A percentile compares a stretch with the other conserved stretches of the same genome.
These are phyloP conservation scores for Hydropsyche tenuis DNA, from an alignment of 1,140 invertebrate genomes.

Conservation along the genomic window DNA sequence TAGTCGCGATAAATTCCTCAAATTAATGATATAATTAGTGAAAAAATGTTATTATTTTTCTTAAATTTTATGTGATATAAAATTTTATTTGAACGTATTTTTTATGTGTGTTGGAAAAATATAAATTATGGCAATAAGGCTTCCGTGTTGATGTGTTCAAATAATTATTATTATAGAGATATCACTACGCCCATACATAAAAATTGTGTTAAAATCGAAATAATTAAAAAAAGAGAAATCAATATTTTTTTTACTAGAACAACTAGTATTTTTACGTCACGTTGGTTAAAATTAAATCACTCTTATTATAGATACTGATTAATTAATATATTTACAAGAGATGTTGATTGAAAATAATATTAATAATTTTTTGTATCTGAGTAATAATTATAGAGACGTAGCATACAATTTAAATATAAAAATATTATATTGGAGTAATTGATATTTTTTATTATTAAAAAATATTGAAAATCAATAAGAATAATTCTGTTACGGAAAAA, in stretches of 20 bases:
- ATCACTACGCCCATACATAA: conserved; percentile 31
- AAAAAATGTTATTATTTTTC: conserved; percentile 60
- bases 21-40: conserved; percentile 49
- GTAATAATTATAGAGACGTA: conserved; percentile 29
- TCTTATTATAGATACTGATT: conserved; percentile 60
- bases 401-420: conserved; percentile 19
- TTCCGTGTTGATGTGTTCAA: conserved; percentile 45
- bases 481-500: conserved; percentile 22
- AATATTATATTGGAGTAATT: conserved; percentile 21
- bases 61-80: conserved; percentile 34
- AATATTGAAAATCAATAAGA: conserved; percentile 18
- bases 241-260: conserved; percentile 49
- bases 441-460: conserved; percentile 27
- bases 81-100: conserved; percentile 30
- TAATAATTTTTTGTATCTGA: conserved; percentile 49
- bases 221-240: conserved; percentile 58
- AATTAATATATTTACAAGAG: conserved; percentile 63
- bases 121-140: conserved; percentile 42
- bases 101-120: conserved; percentile 29
- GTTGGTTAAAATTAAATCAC: conserved; percentile 52
- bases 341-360: conserved; percentile 63
- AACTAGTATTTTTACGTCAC: conserved; percentile 35
- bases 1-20: conserved; percentile 25
- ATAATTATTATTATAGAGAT: conserved; percentile 37
- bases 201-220: conserved; percentile 13